Base-by-base conservation (phyloP, 2,888 invertebrate genomes). In the Steinernema hermaphroditum region DNA sequence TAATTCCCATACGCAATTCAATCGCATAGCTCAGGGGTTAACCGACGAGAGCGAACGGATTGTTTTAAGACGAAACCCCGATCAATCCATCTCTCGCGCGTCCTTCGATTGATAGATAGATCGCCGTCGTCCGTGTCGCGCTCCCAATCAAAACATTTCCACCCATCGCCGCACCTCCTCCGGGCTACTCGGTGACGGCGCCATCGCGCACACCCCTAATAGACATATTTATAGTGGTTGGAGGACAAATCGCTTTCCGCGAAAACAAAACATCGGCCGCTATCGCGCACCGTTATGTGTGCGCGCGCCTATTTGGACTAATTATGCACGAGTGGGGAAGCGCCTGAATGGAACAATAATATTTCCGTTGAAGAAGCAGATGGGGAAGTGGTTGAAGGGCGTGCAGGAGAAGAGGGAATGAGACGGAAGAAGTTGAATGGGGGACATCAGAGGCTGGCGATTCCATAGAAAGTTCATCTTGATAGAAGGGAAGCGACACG, bases 1-100 rank as follows among this genome's bases (percentile, higher is more conserved):
- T 22, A 16, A 62, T 62, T 62, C 62, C 62, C 62, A 62, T 27
- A 62, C 62, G 62, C 62, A 32, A 32, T 32, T 27, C 16, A 32
- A 62, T 62, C 62, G 27, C 62, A 62, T 34, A 62, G 62, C 62
- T 62, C 62, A 62, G 32, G 62, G 62, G 32, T 29, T 32, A 32
- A 29, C 24, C 12, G 54, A 54, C 24, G 24, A 22, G 2, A 4
- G 54, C 29, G 34, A 32, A 32, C 32, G 62, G 27, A 62, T 32
- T 62, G 46, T 46, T 27, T 29, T 62, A 62, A 62, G 62, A 27
- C 27, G 29, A 62, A 29, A 27, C 22, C 62, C 62, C 2, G 32
- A 62, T 62, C 62, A 62, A 62, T 62, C 62, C 62, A 62, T 62
- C 62, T 62, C 62, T 6, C n/a, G 32, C 62, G 62, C 62, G 62